A percentile compares a stretch with the other conserved stretches of the same genome.
These are phyloP conservation scores for Poecilobothrus nobilitatus DNA, from an alignment of 2,888 invertebrate genomes.

Conservation along the genomic window DNA sequence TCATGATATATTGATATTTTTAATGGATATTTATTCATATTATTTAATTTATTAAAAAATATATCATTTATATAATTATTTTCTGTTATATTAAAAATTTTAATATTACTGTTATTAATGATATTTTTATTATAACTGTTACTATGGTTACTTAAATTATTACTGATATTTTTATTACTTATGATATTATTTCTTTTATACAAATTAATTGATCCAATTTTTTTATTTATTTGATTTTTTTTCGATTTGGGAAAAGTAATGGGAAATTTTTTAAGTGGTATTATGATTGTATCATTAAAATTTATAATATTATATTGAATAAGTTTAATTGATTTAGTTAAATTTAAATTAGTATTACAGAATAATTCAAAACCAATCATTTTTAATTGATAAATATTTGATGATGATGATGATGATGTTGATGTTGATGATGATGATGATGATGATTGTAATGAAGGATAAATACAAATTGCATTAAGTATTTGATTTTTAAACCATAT, in stretches of 20 bases:
- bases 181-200: not conserved
- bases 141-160: not conserved
- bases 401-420: not conserved
- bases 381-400: not conserved
- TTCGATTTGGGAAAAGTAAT: no score
- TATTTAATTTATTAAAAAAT: constrained; percentile 30
- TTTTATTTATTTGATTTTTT: no score
- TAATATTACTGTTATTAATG: not conserved
- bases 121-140: not conserved
- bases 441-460: constrained; percentile 16
- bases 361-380: constrained; percentile 35
- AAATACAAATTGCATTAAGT: constrained; percentile 30
- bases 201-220: no score
- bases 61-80: constrained; percentile 14
- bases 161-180: not conserved
- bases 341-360: constrained; percentile 9
- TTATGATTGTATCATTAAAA: not conserved
- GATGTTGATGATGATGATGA: not conserved
- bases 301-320: not conserved
- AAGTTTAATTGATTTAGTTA: not conserved
- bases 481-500: constrained; percentile 23
- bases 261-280: not conserved
- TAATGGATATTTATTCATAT: constrained; percentile 29
- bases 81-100: no score
- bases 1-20: constrained; percentile 33